Evolutionary conservation across 2,888 invertebrate species (phyloP), one percentile per base, ranked within the genome.

Genomic region (Diarsia brunnea): DNA sequence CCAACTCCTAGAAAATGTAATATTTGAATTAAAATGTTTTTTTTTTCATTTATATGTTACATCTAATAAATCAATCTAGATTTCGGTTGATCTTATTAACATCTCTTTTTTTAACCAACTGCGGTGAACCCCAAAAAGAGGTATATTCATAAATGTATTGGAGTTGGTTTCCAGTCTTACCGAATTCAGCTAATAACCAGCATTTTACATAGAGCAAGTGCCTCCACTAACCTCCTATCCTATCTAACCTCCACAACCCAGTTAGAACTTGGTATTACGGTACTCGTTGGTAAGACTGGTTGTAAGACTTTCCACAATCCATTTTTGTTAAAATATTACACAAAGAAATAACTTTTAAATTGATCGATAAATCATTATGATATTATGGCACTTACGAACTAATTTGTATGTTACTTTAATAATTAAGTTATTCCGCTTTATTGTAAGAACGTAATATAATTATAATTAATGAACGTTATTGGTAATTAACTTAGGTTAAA

Each of bases 331-430:
- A 27, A 58, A 14, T 55, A 24, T 53, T 16, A 58, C 8, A 58
- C 55, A 27, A 60, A 58, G 8, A 27, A 27, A 16, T 16, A 58
- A 27, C 27, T 19, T 60, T 31, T 0, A 60, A 0, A 19, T 60
- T 43, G n/a, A 43, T 51, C 19, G n/a, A 24, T 21, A 61, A 66
- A 71, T 67, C 14, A 69, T 78, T 65, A 69, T 76, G 66, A 47
- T 78, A 73, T 63, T 87, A 87, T 87, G 86, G 86, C 86, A 86
- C 88, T 86, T 80, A 79, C 24, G 38, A 81, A 69, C 78, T 85
- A 82, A 79, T 87, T 82, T 69, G 58, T 76, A 77, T 78, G 69
- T 73, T 78, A 85, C 82, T 79, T 45, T 64, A 78, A 68, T 82
- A 49, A 87, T 77, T 66, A 78, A 65, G 55, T 66, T 69, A 80